phyloP scores from a whole-genome alignment of 2,113 vertebrate genomes.

The Scopus umbretta region DNA sequence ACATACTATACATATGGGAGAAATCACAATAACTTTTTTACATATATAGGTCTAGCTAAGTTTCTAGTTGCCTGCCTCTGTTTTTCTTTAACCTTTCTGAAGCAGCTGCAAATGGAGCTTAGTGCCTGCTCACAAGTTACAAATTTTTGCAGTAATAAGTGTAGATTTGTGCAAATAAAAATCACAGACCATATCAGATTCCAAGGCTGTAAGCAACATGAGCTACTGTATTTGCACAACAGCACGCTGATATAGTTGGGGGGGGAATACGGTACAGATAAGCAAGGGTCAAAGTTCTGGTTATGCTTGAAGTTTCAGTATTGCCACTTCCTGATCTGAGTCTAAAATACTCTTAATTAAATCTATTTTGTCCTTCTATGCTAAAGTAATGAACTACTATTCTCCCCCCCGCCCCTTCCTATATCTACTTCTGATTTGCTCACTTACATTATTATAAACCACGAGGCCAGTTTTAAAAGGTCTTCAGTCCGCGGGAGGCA shows the following conservation, averaged over 20 bases:
- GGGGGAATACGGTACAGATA: background rate
- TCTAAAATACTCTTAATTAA: background rate
- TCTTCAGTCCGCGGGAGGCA: background rate
- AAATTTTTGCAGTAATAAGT: background rate
- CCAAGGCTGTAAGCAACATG: background rate
- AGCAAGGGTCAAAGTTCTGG: conserved; percentile 43
- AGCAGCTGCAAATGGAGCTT: background rate
- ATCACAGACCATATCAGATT: background rate
- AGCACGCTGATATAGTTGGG: background rate
- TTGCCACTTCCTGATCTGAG: background rate
- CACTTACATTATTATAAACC: background rate
- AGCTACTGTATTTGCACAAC: background rate
- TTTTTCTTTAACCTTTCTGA: background rate
- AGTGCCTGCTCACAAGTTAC: background rate
- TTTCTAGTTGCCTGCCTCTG: background rate
- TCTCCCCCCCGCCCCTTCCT: too few species aligned
- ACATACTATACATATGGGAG: background rate
- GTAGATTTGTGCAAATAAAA: background rate
- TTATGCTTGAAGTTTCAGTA: background rate
- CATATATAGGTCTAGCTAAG: background rate
- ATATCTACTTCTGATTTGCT: background rate
- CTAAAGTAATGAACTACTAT: background rate
- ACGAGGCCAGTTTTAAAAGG: background rate
- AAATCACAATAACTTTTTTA: background rate
- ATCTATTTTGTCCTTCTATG: background rate